Conservation (phyloP, 2,113 vertebrate species). For the Furnarius figulus region DNA sequence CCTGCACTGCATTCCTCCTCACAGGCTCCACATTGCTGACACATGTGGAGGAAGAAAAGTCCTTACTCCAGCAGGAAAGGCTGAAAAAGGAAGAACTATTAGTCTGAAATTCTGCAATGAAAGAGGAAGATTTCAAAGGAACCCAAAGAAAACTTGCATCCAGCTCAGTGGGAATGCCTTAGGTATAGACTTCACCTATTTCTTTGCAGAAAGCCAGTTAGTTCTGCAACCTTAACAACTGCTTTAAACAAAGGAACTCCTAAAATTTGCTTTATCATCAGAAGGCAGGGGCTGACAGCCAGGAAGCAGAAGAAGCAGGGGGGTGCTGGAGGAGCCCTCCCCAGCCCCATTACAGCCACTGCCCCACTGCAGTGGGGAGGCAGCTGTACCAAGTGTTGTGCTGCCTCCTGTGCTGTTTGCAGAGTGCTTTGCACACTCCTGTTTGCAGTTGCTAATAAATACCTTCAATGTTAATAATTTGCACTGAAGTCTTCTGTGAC, state of each 20-base stretch:
- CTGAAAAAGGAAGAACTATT: not conserved
- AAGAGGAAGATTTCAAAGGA: conserved; percentile 26
- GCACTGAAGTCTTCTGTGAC: not conserved
- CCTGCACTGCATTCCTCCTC: not conserved
- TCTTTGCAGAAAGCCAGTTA: not conserved
- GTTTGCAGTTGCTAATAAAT: not conserved
- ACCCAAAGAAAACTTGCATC: not conserved
- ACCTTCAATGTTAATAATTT: not conserved
- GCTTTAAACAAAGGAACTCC: not conserved
- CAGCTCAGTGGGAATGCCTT: not conserved
- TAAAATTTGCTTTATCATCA: conserved; percentile 15
- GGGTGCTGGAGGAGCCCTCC: not conserved
- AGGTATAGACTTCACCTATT: conserved; percentile 26
- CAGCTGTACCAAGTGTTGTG: accelerated
- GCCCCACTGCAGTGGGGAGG: not conserved
- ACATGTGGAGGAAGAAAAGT: not conserved
- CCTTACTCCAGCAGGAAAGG: not conserved
- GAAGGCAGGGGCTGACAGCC: not conserved
- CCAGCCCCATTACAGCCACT: not conserved
- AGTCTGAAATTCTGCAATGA: not conserved
- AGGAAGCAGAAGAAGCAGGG: not conserved
- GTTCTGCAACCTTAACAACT: not conserved
- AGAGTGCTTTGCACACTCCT: not conserved
- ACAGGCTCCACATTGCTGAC: not conserved
- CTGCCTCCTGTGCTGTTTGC: not conserved